phyloP scores from a whole-genome alignment of 2,113 vertebrate species.

The Speoplatyrhinus poulsoni region DNA sequence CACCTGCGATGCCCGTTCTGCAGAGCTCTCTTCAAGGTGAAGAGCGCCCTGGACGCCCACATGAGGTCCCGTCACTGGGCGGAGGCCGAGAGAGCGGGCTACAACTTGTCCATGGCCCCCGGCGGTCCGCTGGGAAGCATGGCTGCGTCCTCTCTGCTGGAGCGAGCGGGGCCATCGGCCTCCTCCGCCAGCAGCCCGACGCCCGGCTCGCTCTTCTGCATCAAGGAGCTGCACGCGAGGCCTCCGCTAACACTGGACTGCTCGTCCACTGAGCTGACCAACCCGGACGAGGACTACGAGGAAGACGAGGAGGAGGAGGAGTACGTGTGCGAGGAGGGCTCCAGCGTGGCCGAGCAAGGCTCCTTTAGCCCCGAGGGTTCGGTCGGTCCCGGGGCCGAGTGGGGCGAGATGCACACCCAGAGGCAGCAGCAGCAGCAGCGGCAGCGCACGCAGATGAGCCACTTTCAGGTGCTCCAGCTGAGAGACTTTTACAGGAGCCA shows the following conservation, averaged over 20 bases:
- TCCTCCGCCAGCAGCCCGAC: constrained; percentile 48
- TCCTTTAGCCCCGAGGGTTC: constrained; percentile 90
- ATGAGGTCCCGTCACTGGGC: constrained; percentile 98
- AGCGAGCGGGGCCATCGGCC: constrained; percentile 64
- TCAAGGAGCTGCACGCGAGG: constrained; percentile 58
- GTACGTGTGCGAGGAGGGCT: constrained; percentile 90
- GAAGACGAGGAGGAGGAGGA: constrained; percentile 86
- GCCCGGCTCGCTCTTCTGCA: constrained; percentile 38
- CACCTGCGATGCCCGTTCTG: constrained; percentile 97
- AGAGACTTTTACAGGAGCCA: constrained; percentile 72
- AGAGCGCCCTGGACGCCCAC: constrained; percentile 95
- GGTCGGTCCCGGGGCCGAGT: constrained; percentile 85
- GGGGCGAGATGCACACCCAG: constrained; percentile 84
- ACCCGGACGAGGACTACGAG: constrained; percentile 90
- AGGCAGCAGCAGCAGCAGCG: constrained; percentile 82
- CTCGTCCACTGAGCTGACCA: constrained; percentile 84
- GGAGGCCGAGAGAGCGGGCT: constrained; percentile 94
- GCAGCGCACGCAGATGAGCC: constrained; percentile 80
- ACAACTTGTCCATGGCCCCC: constrained; percentile 87
- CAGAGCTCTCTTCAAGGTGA: constrained; percentile 96
- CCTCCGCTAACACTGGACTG: constrained; percentile 83
- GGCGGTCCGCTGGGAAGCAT: constrained; percentile 77
- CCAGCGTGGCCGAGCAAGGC: constrained; percentile 90
- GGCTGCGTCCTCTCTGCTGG: constrained; percentile 43
- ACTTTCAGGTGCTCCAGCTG: constrained; percentile 81